These are phyloP conservation scores for Nycticryphes semicollaris DNA, from an alignment of 2,113 vertebrate species.

Conservation along the genomic window DNA sequence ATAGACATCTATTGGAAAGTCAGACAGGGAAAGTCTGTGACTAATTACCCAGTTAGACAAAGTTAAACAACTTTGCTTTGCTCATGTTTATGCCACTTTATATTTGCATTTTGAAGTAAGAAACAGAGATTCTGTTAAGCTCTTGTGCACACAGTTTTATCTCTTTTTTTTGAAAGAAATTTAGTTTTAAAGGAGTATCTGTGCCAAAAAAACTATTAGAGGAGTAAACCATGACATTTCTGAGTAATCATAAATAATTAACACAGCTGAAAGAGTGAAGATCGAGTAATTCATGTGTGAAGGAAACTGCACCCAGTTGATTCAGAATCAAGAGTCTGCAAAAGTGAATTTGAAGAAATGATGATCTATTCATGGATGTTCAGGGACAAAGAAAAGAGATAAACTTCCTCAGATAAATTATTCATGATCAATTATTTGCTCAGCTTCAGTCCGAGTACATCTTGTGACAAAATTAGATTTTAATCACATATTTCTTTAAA, in stretches of 20 bases:
- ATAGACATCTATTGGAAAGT: background rate
- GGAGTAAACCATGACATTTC: background rate
- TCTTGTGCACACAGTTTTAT: background rate
- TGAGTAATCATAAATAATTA: constrained; percentile 21
- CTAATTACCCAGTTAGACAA: background rate
- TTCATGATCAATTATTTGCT: constrained; percentile 62
- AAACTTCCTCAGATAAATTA: constrained; percentile 59
- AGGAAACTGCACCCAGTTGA: background rate
- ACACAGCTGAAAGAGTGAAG: background rate
- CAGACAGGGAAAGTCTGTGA: background rate
- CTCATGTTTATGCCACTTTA: background rate
- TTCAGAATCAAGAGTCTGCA: constrained; percentile 15
- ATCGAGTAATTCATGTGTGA: background rate
- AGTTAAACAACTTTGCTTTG: background rate
- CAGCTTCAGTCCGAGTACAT: constrained; percentile 36
- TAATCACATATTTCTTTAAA: constrained; percentile 63
- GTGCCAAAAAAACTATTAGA: background rate
- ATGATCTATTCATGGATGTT: constrained; percentile 45
- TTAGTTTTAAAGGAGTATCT: background rate
- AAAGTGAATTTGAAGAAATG: constrained; percentile 43
- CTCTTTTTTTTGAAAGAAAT: background rate
- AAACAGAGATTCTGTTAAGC: background rate
- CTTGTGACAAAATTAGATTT: constrained; percentile 63
- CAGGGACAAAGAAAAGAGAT: constrained; percentile 37
- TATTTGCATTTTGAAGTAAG: background rate